A percentile compares a stretch with the other conserved stretches of the same genome.
Conservation (phyloP, 2,797 vertebrate genomes). For the Eidolon dupreanum region DNA sequence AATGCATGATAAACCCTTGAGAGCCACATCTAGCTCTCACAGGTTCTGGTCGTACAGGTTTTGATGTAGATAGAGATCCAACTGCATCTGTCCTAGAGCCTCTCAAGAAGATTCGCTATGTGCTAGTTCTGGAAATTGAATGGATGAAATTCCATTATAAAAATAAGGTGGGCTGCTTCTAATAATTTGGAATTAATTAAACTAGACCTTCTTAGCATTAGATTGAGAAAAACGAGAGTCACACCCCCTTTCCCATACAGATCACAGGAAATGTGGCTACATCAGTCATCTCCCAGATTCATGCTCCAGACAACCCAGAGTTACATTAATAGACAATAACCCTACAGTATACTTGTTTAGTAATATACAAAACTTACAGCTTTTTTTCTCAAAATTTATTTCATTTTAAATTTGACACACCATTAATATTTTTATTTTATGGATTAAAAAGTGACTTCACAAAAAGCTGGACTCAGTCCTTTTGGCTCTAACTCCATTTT, state of each 20-base stretch:
- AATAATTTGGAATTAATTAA: neutral
- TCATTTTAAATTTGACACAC: slow-evolving; percentile 39
- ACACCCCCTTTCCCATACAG: neutral
- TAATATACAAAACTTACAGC: neutral
- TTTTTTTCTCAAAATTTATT: neutral
- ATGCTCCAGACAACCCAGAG: neutral
- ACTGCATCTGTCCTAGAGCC: neutral
- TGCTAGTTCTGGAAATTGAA: neutral
- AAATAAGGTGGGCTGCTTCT: neutral
- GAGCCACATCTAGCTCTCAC: neutral
- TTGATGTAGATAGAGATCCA: neutral
- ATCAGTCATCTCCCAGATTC: neutral
- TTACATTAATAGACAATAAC: neutral
- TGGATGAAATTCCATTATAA: slow-evolving; percentile 25
- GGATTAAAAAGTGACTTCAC: neutral
- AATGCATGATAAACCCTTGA: neutral
- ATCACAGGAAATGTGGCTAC: neutral
- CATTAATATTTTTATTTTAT: slow-evolving; percentile 35
- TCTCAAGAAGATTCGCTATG: neutral
- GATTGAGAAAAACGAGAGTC: neutral
- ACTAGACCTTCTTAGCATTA: neutral
- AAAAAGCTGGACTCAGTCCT: slow-evolving; percentile 3
- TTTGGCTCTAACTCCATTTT: neutral
- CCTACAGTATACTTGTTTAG: neutral
- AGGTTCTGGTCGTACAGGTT: neutral